phyloP scores from a whole-genome alignment of 2,797 vertebrate genomes.

The Orestias chungarensis region DNA sequence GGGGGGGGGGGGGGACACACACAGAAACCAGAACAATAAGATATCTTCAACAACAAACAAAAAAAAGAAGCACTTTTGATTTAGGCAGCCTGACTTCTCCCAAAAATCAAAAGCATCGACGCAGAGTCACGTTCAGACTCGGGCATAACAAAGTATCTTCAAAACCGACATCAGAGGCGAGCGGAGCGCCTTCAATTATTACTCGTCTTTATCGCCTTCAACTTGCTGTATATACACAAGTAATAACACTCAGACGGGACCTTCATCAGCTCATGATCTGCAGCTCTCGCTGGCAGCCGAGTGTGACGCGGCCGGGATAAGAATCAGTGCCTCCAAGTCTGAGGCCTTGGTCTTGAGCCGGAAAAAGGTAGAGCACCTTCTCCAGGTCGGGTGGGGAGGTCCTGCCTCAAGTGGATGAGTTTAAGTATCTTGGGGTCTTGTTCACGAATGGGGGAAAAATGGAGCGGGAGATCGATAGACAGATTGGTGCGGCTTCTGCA shows the following conservation, averaged over 20 bases:
- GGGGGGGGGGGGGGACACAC: not conserved
- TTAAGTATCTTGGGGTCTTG: no score
- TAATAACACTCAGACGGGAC: slow-evolving; percentile 36
- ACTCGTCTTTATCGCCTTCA: slow-evolving; percentile 35
- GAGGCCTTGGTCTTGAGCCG: no score
- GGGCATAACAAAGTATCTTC: slow-evolving; percentile 6
- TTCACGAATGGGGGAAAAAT: no score
- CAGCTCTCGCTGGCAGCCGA: no score
- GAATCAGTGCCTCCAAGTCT: no score
- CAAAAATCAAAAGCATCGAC: slow-evolving; percentile 3
- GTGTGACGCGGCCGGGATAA: no score
- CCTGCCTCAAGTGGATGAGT: no score
- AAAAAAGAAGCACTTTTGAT: slow-evolving; percentile 72
- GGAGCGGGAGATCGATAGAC: no score
- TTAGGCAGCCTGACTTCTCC: slow-evolving; percentile 44
- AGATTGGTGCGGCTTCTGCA: no score
- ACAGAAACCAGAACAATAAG: slow-evolving; percentile 49
- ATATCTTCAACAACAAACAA: slow-evolving; percentile 56
- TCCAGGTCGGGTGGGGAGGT: no score
- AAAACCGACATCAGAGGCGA: slow-evolving; percentile 3
- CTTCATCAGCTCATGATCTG: no score
- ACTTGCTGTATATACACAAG: slow-evolving; percentile 33
- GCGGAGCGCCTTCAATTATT: not conserved
- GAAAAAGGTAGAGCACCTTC: no score
- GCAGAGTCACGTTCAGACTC: slow-evolving; percentile 8